Evolutionary conservation across 2,113 vertebrate genomes (phyloP).

Genomic region (Mesitornis unicolor): DNA sequence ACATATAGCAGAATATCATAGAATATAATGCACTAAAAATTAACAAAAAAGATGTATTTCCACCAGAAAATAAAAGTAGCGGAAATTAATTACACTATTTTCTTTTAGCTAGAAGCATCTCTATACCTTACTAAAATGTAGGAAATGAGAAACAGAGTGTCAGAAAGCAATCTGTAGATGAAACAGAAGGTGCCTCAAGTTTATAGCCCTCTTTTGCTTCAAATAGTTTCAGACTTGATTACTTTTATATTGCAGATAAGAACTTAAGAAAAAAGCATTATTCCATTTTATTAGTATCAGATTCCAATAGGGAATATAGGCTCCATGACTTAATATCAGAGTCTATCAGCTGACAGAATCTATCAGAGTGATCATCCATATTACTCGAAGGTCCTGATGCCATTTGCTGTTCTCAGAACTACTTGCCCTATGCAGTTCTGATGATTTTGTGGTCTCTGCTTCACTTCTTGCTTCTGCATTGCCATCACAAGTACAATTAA

Average conservation of each 20-base stretch:
- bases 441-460: slow-evolving; percentile 34
- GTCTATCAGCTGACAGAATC: slow-evolving; percentile 60
- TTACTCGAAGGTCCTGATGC: slow-evolving; percentile 47
- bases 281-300: slow-evolving; percentile 61
- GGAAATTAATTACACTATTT: not conserved
- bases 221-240: slow-evolving; percentile 32
- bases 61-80: not conserved
- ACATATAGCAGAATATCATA: not conserved
- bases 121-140: not conserved
- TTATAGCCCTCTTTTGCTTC: not conserved
- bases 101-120: not conserved
- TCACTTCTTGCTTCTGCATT: slow-evolving; percentile 46
- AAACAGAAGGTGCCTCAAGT: not conserved
- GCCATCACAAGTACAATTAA: slow-evolving; percentile 65
- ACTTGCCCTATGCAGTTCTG: slow-evolving; percentile 27
- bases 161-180: not conserved
- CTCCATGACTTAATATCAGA: slow-evolving; percentile 51
- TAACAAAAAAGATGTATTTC: not conserved
- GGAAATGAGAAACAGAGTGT: not conserved
- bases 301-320: slow-evolving; percentile 56
- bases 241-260: slow-evolving; percentile 46
- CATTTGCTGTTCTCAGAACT: slow-evolving; percentile 29
- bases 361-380: slow-evolving; percentile 66
- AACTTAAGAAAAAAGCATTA: slow-evolving; percentile 56
- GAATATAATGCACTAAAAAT: not conserved